Percentiles rank a stretch among this genome's conserved stretches.
Conservation (phyloP, 2,888 invertebrate genomes). For the Dynastes tityus region DNA sequence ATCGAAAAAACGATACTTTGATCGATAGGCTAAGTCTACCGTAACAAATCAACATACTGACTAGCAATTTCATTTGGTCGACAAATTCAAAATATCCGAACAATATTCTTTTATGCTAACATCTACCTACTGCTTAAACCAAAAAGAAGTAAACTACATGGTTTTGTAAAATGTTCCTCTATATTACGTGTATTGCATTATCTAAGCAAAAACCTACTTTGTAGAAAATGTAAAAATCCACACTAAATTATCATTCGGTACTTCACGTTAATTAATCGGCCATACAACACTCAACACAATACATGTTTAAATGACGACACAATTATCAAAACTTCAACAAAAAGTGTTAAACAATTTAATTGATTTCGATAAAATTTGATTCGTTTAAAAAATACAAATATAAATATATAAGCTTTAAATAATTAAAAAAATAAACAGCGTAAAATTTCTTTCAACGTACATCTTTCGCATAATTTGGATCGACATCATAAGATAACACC, state of each 20-base stretch:
- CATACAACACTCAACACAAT: neutral
- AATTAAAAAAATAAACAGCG: slow-evolving; percentile 39
- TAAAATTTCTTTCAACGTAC: slow-evolving; percentile 28
- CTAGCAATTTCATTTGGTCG: slow-evolving; percentile 23
- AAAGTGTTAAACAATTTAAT: neutral
- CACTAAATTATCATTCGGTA: too few species aligned
- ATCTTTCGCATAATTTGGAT: neutral
- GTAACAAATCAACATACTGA: neutral
- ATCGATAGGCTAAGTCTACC: too few species aligned
- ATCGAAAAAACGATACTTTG: neutral
- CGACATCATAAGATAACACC: slow-evolving; percentile 23
- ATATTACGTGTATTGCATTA: too few species aligned
- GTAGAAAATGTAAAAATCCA: slow-evolving; percentile 1
- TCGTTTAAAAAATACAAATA: slow-evolving; percentile 26
- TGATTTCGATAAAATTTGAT: slow-evolving; percentile 23
- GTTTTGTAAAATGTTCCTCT: too few species aligned
- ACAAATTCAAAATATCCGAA: neutral
- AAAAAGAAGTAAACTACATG: neutral
- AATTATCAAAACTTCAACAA: slow-evolving; percentile 15
- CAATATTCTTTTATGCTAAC: neutral
- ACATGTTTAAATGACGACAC: neutral
- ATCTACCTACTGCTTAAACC: neutral
- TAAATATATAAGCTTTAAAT: slow-evolving; percentile 44
- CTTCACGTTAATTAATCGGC: neutral
- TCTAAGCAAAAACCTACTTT: neutral